These are phyloP conservation scores for Phrynocephalus guinanensis DNA, from an alignment of 2,797 vertebrate genomes.

Conservation along the genomic window DNA sequence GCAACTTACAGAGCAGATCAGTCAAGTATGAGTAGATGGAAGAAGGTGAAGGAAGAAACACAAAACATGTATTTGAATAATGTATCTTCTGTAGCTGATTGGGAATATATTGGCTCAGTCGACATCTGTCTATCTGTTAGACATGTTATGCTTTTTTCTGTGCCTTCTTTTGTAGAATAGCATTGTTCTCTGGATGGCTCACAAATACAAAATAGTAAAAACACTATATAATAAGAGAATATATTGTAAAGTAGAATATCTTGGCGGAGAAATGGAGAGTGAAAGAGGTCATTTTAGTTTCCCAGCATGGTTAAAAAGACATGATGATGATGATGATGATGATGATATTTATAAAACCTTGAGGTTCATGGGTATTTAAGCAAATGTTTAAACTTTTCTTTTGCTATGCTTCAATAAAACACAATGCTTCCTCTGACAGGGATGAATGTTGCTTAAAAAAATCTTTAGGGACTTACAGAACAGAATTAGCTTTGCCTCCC, in stretches of 20 bases:
- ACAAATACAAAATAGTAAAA: neutral
- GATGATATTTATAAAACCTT: too few species aligned
- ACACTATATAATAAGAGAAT: neutral
- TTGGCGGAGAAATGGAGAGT: neutral
- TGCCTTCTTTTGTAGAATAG: neutral
- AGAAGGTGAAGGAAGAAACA: neutral
- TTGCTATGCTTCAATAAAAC: too few species aligned
- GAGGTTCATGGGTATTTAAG: too few species aligned
- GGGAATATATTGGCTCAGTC: neutral
- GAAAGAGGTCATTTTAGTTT: neutral
- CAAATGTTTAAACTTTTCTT: too few species aligned
- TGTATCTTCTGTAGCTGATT: neutral
- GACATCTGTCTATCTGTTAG: neutral
- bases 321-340: neutral
- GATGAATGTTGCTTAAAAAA: too few species aligned
- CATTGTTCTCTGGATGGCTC: neutral
- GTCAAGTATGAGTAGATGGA: too few species aligned
- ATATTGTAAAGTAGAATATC: neutral
- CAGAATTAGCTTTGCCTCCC: too few species aligned
- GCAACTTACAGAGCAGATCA: neutral
- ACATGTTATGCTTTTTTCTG: neutral
- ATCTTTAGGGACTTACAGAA: too few species aligned
- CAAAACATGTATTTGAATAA: neutral
- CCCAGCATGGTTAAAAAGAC: neutral
- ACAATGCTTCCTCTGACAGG: too few species aligned